phyloP scores from a whole-genome alignment of 2,797 vertebrate genomes.

The Trachops cirrhosus region DNA sequence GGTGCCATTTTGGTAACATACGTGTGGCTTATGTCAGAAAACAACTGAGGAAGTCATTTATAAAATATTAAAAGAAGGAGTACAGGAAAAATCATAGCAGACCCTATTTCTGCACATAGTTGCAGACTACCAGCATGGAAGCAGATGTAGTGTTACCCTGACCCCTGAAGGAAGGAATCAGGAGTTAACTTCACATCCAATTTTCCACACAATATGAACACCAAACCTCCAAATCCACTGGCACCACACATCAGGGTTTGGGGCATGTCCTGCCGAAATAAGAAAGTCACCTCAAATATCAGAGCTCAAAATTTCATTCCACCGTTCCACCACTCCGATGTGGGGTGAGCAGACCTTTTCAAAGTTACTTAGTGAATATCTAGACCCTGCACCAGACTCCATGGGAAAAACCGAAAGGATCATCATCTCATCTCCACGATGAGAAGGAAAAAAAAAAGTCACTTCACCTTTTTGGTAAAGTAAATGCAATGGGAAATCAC shows the following conservation, averaged over 20 bases:
- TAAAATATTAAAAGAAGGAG: constrained; percentile 58
- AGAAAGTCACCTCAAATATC: constrained; percentile 68
- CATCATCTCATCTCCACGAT: constrained; percentile 56
- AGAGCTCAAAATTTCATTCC: constrained; percentile 42
- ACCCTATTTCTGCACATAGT: constrained; percentile 73
- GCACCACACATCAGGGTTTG: constrained; percentile 72
- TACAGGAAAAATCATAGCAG: constrained; percentile 40
- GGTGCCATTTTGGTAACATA: constrained; percentile 56
- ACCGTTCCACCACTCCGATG: constrained; percentile 30
- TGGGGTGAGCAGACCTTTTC: constrained; percentile 57
- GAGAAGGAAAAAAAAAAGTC: constrained; percentile 27
- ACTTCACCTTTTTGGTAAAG: constrained; percentile 63
- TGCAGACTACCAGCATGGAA: constrained; percentile 74
- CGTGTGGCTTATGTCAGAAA: constrained; percentile 45
- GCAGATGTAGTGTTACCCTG: constrained; percentile 85
- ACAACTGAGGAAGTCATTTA: constrained; percentile 65
- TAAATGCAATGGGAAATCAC: constrained; percentile 64
- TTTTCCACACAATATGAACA: constrained; percentile 78
- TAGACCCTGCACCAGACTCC: constrained; percentile 50
- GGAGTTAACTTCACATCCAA: constrained; percentile 82
- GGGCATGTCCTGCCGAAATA: constrained; percentile 69
- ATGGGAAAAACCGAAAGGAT: constrained; percentile 15
- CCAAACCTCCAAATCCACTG: constrained; percentile 76
- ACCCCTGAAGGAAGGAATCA: constrained; percentile 88
- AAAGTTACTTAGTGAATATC: constrained; percentile 72